Base-by-base conservation (phyloP, 2,888 invertebrate genomes). In the Coenonympha glycerion region DNA sequence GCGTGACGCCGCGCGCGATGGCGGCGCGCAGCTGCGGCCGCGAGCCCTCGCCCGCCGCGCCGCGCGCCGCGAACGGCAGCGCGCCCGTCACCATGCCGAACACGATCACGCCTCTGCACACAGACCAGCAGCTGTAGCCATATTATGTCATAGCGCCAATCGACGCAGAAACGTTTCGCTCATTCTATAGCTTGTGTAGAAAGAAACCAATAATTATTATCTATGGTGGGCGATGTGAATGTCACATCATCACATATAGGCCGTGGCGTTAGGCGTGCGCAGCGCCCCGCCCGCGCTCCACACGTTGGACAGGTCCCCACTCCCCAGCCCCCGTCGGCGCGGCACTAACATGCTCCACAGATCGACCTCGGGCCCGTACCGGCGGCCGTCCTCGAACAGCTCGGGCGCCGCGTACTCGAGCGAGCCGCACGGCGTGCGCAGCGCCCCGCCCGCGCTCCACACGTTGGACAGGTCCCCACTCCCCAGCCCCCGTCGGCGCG, bases 321-420 rank as follows among this genome's bases (percentile, higher is more conserved):
- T 24, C 6, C 24, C 6, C 34, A 2, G 13, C 13, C 3, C 2
- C 16, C 8, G 34, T 11, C 1, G 6, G 34, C 8, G 13, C 6
- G 93, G 4, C 15, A 81, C 90, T 79, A 63, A 92, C 92, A 92
- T 82, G 78, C 93, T 93, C 93, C 93, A 93, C 39, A 93, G 84
- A 74, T 93, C 93, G 40, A 93, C 91, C 76, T 92, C 93, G 6
- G 93, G 91, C 33, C 93, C 93, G 75, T 93, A 93, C 55, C 88
- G 88, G 49, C 89, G 88, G 26, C 91, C 91, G 63, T 90, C 90
- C 13, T 91, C 83, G 69, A 93, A 93, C 53, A 93, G 85, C 76
- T 94, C 93, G 0, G 93, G 93, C 33, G 94, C 93, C 2, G 93
- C 93, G 74, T 93, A 93, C 77, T 93, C 93, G 9, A 93, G 91